Conservation (phyloP, 92 coral and sea anemone species). For the Palythoa heliodiscus region DNA sequence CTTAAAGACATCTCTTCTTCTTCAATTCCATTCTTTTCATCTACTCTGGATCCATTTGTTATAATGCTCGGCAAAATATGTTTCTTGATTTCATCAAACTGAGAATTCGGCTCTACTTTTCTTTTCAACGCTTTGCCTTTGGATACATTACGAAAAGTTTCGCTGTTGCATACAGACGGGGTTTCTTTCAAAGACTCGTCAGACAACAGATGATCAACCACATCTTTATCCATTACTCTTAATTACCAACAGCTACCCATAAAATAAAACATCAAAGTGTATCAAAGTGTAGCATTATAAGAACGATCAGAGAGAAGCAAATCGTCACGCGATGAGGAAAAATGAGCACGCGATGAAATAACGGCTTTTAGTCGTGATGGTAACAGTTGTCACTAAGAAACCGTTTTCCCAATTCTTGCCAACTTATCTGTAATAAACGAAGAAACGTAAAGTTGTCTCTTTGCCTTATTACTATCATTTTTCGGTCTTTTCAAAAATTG, state of each 20-base stretch:
- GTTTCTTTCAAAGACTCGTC: neutral
- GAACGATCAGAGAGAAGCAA: neutral
- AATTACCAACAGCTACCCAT: neutral
- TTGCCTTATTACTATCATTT: neutral
- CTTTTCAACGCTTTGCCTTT: neutral
- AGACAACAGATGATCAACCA: slow-evolving; percentile 2
- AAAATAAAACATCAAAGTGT: neutral
- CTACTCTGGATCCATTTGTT: slow-evolving; percentile 19
- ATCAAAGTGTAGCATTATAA: neutral
- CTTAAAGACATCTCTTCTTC: slow-evolving; percentile 51
- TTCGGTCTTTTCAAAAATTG: neutral
- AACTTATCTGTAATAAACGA: no score
- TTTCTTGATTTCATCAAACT: neutral
- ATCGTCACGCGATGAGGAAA: slow-evolving; percentile 11
- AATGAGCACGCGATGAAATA: slow-evolving; percentile 7
- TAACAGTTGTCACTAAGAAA: neutral
- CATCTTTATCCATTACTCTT: slow-evolving; percentile 32
- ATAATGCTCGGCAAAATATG: neutral
- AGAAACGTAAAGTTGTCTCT: neutral
- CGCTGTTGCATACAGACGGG: neutral
- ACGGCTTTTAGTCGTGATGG: slow-evolving; percentile 6
- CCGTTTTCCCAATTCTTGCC: neutral
- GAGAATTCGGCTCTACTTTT: neutral
- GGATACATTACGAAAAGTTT: neutral
- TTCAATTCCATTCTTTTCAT: slow-evolving; percentile 24